A percentile compares a stretch with the other conserved stretches of the same genome.
phyloP scores from a whole-genome alignment of 2,888 invertebrate genomes.

The Drosophila mimica region DNA sequence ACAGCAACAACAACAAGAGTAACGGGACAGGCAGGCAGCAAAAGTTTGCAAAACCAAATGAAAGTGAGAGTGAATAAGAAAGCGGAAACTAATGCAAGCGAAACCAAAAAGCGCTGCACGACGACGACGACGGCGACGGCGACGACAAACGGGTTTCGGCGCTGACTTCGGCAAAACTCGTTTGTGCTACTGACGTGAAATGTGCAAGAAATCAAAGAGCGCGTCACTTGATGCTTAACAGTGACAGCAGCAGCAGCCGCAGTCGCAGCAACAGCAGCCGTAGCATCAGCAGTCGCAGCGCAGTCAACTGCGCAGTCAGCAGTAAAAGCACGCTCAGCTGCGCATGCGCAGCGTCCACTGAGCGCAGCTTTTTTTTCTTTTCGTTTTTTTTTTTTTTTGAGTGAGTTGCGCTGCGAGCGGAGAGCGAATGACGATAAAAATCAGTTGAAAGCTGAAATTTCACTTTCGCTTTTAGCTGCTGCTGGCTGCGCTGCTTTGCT shows the following conservation, averaged over 20 bases:
- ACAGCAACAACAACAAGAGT: slow-evolving; percentile 25
- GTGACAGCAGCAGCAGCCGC: slow-evolving; percentile 15
- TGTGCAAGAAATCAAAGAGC: slow-evolving; percentile 73
- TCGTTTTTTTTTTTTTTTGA: slow-evolving; percentile 34
- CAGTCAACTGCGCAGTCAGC: slow-evolving; percentile 39
- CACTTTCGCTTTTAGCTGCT: slow-evolving; percentile 84
- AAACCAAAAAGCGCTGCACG: slow-evolving; percentile 54
- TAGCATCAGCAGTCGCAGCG: slow-evolving; percentile 36
- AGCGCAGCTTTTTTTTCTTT: slow-evolving; percentile 45
- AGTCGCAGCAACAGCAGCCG: not conserved
- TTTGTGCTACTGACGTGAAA: slow-evolving; percentile 49
- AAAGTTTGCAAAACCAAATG: slow-evolving; percentile 67
- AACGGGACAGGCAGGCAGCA: slow-evolving; percentile 5
- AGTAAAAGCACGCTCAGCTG: slow-evolving; percentile 67
- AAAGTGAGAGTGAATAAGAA: slow-evolving; percentile 85
- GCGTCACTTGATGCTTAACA: slow-evolving; percentile 29
- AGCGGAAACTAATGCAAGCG: slow-evolving; percentile 83
- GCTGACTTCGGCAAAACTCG: slow-evolving; percentile 56
- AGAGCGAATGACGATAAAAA: slow-evolving; percentile 64
- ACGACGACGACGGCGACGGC: slow-evolving; percentile 30
- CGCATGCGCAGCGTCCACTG: slow-evolving; percentile 65
- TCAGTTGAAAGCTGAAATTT: slow-evolving; percentile 84
- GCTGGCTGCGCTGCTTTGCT: slow-evolving; percentile 29
- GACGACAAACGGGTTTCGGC: slow-evolving; percentile 27
- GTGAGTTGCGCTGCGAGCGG: slow-evolving; percentile 27